These are phyloP conservation scores for Matsumurasca onukii DNA, from an alignment of 1,140 invertebrate genomes.

Conservation along the genomic window DNA sequence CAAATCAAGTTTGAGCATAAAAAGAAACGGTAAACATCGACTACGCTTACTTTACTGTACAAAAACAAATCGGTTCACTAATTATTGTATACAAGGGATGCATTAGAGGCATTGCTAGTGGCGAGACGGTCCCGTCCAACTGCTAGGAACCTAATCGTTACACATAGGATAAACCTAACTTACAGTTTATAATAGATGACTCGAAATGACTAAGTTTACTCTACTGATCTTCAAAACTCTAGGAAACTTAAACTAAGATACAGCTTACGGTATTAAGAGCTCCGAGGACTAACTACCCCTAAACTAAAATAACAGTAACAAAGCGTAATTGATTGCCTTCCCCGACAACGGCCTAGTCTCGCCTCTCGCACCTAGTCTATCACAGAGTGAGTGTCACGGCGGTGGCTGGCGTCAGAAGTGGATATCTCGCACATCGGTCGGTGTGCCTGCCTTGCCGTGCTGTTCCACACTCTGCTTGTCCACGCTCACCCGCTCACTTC, in stretches of 20 bases:
- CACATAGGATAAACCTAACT: conserved; percentile 27
- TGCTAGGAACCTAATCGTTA: conserved; percentile 27
- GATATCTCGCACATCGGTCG: conserved; percentile 75
- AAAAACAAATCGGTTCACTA: conserved; percentile 18
- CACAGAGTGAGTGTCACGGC: conserved; percentile 19
- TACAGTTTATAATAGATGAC: conserved; percentile 32
- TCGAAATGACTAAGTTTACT: conserved; percentile 37
- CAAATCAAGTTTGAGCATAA: conserved; percentile 17
- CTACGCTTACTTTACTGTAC: conserved; percentile 5
- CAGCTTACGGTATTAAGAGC: conserved; percentile 14
- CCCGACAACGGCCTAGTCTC: conserved; percentile 43
- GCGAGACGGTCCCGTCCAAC: neutral
- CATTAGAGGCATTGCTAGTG: conserved; percentile 28
- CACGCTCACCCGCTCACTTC: conserved; percentile 31
- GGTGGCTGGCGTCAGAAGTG: conserved; percentile 57
- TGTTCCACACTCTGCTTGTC: conserved; percentile 45
- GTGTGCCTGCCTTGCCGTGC: conserved; percentile 72
- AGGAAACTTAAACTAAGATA: neutral
- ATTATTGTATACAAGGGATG: conserved; percentile 20
- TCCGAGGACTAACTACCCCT: conserved; percentile 19
- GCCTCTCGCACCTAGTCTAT: conserved; percentile 6
- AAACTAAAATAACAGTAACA: conserved; percentile 35
- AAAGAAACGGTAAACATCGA: neutral
- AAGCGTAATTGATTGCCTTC: conserved; percentile 61
- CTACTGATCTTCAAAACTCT: conserved; percentile 8